These are phyloP conservation scores for Drosophila stalkeri DNA, from an alignment of 2,888 invertebrate species.

Conservation along the genomic window DNA sequence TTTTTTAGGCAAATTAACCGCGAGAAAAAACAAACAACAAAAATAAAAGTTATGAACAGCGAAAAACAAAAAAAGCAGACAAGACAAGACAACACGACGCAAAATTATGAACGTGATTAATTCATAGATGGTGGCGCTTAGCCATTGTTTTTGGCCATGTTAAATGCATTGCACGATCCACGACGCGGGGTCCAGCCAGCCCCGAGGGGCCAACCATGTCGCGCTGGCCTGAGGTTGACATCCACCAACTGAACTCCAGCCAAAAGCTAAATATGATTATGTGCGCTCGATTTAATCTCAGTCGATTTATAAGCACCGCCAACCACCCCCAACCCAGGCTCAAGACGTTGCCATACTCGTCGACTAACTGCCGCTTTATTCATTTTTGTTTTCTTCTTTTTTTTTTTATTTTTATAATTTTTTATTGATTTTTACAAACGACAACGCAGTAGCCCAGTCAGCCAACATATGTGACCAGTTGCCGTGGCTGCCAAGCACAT, in stretches of 20 bases:
- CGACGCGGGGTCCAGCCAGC: slow-evolving; percentile 53
- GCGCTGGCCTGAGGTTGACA: slow-evolving; percentile 63
- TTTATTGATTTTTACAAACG: slow-evolving; percentile 62
- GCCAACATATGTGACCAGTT: slow-evolving; percentile 62
- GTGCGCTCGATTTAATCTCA: slow-evolving; percentile 80
- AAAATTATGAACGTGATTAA: slow-evolving; percentile 82
- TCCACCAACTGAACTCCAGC: slow-evolving; percentile 65
- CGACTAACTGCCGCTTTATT: slow-evolving; percentile 22
- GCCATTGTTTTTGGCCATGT: slow-evolving; percentile 75
- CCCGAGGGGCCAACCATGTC: slow-evolving; percentile 52
- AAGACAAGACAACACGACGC: slow-evolving; percentile 66
- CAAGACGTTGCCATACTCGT: slow-evolving; percentile 25
- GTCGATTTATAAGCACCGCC: slow-evolving; percentile 54
- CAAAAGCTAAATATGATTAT: slow-evolving; percentile 81
- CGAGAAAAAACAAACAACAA: slow-evolving; percentile 50
- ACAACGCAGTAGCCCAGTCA: slow-evolving; percentile 47
- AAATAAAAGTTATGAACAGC: slow-evolving; percentile 57
- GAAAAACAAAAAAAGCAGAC: slow-evolving; percentile 29
- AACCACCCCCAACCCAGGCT: slow-evolving; percentile 13
- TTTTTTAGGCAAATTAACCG: slow-evolving; percentile 78
- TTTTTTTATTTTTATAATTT: slow-evolving; percentile 22
- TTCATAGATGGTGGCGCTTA: slow-evolving; percentile 82
- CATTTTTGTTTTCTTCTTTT: neutral
- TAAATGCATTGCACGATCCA: slow-evolving; percentile 59
- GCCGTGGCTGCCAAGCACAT: slow-evolving; percentile 60